Conservation (phyloP, 2,888 invertebrate species). For the Spisula solida region DNA sequence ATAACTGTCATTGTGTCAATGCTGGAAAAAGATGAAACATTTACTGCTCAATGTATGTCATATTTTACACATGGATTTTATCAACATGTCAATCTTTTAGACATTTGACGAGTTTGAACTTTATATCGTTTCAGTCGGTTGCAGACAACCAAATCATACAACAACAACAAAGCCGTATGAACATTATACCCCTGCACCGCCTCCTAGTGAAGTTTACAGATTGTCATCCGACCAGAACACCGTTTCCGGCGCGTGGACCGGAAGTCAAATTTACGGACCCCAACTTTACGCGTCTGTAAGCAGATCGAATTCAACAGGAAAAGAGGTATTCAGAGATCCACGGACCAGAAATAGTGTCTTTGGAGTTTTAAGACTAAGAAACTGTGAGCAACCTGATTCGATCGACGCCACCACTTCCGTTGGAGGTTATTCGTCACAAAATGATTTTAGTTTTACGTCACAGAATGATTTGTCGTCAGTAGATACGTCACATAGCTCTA, state of each 20-base stretch:
- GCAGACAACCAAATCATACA: slow-evolving; percentile 29
- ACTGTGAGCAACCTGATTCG: neutral
- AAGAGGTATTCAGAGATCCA: neutral
- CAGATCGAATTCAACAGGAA: slow-evolving; percentile 24
- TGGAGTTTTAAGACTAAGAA: slow-evolving; percentile 37
- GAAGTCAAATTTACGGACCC: neutral
- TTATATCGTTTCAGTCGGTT: slow-evolving; percentile 38
- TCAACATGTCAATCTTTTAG: slow-evolving; percentile 5
- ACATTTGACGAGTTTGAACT: neutral
- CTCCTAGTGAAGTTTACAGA: slow-evolving; percentile 18
- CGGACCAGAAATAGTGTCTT: slow-evolving; percentile 35
- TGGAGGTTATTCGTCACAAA: slow-evolving; percentile 3
- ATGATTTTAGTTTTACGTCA: slow-evolving; percentile 28
- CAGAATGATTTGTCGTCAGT: slow-evolving; percentile 51
- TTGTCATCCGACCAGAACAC: slow-evolving; percentile 23
- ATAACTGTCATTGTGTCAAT: slow-evolving; percentile 4
- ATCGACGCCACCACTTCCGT: neutral
- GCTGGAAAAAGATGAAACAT: neutral
- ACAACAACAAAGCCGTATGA: slow-evolving; percentile 29
- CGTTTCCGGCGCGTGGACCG: slow-evolving; percentile 14
- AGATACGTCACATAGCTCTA: slow-evolving; percentile 40
- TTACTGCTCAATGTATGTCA: neutral
- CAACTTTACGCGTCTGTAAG: neutral
- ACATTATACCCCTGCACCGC: slow-evolving; percentile 35
- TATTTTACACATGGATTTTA: slow-evolving; percentile 11